Percentiles rank a stretch among this genome's conserved stretches.
Conservation (phyloP, 2,113 vertebrate genomes). For the Cranoglanis bouderius region DNA sequence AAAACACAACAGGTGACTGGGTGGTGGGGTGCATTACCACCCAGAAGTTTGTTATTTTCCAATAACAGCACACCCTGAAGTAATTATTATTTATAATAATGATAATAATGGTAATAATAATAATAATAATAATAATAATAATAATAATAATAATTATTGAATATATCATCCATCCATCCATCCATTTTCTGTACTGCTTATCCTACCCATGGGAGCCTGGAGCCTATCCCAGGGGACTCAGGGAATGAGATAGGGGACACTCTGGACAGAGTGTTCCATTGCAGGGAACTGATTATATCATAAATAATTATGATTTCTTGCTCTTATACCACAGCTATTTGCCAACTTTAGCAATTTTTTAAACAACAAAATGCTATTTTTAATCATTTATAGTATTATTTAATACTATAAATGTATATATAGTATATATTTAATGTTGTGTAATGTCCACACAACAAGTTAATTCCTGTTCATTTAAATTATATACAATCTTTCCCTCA, state of each 20-base stretch:
- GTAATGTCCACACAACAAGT: not conserved
- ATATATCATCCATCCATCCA: no score
- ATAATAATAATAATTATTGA: not conserved
- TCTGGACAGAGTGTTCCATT: no score
- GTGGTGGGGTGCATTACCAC: not conserved
- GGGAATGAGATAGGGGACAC: no score
- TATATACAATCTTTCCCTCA: not conserved
- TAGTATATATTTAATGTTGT: not conserved
- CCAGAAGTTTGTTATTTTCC: not conserved
- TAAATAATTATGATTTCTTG: not conserved
- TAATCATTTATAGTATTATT: not conserved
- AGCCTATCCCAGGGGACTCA: no score
- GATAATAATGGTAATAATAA: no score
- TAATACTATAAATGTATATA: no score
- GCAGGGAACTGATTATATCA: no score
- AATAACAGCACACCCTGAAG: not conserved
- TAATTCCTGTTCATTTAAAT: not conserved
- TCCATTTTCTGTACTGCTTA: no score
- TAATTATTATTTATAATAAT: not conserved
- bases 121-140: no score
- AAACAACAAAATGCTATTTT: not conserved
- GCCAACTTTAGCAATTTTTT: not conserved
- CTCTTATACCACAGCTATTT: not conserved
- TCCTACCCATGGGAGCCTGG: no score
- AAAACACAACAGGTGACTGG: not conserved